Evolutionary conservation across 2,888 invertebrate species (phyloP), one percentile per base, ranked within the genome.

Genomic region (Sinotaia quadrata): DNA sequence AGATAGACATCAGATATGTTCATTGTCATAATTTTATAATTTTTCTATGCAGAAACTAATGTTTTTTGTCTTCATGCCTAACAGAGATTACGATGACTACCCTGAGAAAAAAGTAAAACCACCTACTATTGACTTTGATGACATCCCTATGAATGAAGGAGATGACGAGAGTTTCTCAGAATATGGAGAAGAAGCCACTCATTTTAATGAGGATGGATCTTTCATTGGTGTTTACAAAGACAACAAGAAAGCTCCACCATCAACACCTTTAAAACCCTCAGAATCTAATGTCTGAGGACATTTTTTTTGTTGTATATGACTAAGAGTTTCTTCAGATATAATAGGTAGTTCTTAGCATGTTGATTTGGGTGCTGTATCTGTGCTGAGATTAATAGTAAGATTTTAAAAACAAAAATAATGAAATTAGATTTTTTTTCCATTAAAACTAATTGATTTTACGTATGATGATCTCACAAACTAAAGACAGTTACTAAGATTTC

Each of bases 151-250:
- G 21, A 63, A 58, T 12, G 71, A 68, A 18, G 73, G 68, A 34
- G 75, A 75, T 57, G 75, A 75, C 36, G 70, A 66, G n/a, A 54
- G 54, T 1, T 61, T 70, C 24, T 71, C 67, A 37, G 71, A 69
- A 27, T 68, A 68, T 31, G 75, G 71, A 0, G 73, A 74, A n/a
- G 74, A 68, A 36, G 62, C 66, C 21, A 74, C 65, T 24, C 62
- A 73, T 27, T 76, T 76, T 66, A 76, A 74, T 47, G 76, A 76
- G 57, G 76, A 76, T 41, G 76, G 76, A 15, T 76, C 74, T 18
- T 76, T 76, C 67, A 76, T 76, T 41, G 76, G 76, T 27, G 60
- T 70, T n/a, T 76, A 74, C 63, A 68, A 67, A n/a, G 52, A 21
- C 49, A 52, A 58, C 36, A 68, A 61, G 44, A 5, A 29, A 18